Evolutionary conservation across 1,140 invertebrate genomes (phyloP).

Genomic region (Lethrus apterus): DNA sequence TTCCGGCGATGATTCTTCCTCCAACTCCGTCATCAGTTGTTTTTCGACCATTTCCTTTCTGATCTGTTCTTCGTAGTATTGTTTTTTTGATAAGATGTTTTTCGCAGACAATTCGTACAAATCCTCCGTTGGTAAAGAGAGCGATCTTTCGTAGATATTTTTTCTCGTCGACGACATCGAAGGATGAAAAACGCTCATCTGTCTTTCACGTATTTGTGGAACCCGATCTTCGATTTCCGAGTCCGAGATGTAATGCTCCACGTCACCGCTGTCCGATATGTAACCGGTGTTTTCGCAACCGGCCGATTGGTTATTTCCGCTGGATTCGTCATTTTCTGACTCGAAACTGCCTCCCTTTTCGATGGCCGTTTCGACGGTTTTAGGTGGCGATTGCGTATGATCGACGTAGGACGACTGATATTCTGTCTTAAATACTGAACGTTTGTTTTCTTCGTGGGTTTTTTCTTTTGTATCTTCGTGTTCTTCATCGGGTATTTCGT

Average conservation of each 20-base stretch:
- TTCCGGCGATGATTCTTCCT: constrained; percentile 47
- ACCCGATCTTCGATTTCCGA: constrained; percentile 41
- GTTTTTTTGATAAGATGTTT: constrained; percentile 39
- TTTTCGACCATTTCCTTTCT: constrained; percentile 46
- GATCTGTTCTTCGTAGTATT: constrained; percentile 45
- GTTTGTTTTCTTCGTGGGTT: constrained; percentile 17
- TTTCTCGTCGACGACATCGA: constrained; percentile 32
- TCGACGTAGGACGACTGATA: constrained; percentile 35
- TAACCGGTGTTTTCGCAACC: constrained; percentile 38
- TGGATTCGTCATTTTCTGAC: constrained; percentile 31
- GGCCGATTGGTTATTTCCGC: constrained; percentile 21
- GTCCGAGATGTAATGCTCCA: constrained; percentile 39
- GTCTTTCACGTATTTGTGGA: constrained; percentile 37
- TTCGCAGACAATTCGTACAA: constrained; percentile 37
- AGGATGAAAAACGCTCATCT: constrained; percentile 39
- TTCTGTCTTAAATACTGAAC: constrained; percentile 26
- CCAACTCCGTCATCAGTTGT: constrained; percentile 42
- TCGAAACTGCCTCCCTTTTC: constrained; percentile 32
- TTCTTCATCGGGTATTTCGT: constrained; percentile 16
- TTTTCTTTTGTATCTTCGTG: constrained; percentile 22
- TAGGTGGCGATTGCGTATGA: constrained; percentile 18
- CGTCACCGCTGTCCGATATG: constrained; percentile 39
- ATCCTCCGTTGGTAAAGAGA: constrained; percentile 43
- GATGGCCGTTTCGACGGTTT: constrained; percentile 9
- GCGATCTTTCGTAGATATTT: constrained; percentile 43